phyloP scores from a whole-genome alignment of 37 sponge, comb jelly and placozoan genomes.

The Hormiphora californensis region DNA sequence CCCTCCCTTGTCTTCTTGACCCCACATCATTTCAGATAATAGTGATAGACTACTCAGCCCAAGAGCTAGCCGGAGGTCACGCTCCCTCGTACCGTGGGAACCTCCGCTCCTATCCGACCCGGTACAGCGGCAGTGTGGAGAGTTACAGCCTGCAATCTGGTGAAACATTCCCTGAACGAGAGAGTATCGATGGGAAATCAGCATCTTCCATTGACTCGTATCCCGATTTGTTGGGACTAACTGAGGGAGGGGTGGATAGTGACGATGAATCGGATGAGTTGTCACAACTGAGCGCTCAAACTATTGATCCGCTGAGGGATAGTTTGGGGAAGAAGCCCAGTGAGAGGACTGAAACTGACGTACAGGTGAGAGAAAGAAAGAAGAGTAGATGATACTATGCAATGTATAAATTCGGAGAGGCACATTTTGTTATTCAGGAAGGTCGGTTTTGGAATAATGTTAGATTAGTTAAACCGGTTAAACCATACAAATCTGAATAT shows the following conservation, averaged over 20 bases:
- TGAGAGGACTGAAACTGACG: conserved; percentile 12
- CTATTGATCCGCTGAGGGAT: conserved; percentile 33
- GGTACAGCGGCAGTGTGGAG: conserved; percentile 50
- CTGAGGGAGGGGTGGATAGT: conserved; percentile 49
- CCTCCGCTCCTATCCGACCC: background rate
- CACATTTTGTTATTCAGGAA: too few species aligned
- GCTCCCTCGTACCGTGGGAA: background rate
- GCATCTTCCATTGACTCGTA: conserved; percentile 52
- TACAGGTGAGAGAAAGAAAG: background rate
- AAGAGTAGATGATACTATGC: too few species aligned
- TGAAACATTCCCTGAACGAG: conserved; percentile 38
- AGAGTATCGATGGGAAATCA: conserved; percentile 52
- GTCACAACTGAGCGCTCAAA: conserved; percentile 27
- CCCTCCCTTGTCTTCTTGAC: too few species aligned
- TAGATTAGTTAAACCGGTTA: too few species aligned
- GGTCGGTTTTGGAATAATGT: too few species aligned
- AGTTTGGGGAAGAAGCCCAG: conserved; percentile 45
- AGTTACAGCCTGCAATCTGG: conserved; percentile 51
- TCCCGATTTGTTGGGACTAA: conserved; percentile 29
- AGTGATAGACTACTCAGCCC: conserved; percentile 35
- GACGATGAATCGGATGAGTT: conserved; percentile 45
- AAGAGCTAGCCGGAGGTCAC: conserved; percentile 3
- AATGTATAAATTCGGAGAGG: too few species aligned
- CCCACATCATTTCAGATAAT: too few species aligned
- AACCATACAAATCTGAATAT: too few species aligned